Conservation (phyloP, 2,797 vertebrate genomes). For the Mormyrus proboscirostris region DNA sequence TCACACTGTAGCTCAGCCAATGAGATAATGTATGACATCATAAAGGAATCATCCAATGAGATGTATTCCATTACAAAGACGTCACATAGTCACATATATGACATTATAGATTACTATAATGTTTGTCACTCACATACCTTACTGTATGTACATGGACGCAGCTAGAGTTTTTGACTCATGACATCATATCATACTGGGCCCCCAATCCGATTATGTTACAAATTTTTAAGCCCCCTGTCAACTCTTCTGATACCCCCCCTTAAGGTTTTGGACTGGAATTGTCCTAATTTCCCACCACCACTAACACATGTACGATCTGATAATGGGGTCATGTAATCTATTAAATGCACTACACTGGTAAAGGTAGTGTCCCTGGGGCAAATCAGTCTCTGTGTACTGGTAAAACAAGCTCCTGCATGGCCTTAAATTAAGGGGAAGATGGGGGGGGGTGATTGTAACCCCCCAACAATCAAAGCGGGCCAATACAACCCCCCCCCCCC, state of each 20-base stretch:
- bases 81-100: neutral
- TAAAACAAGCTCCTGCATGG: neutral
- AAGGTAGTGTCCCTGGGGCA: neutral
- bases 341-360: neutral
- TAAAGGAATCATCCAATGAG: neutral
- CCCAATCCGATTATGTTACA: neutral
- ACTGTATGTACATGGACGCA: neutral
- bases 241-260: neutral
- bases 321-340: neutral
- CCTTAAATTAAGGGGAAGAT: neutral
- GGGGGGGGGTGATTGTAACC: neutral
- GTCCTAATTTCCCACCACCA: neutral
- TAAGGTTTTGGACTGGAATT: neutral
- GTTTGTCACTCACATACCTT: neutral
- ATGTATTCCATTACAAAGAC: neutral
- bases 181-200: neutral
- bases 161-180: neutral
- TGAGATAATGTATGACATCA: neutral
- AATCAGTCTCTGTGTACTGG: neutral
- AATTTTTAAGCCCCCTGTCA: neutral
- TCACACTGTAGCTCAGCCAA: neutral
- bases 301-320: neutral
- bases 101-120: neutral
- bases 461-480: neutral
- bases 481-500: neutral